A percentile compares a stretch with the other conserved stretches of the same genome.
Evolutionary conservation across 2,888 invertebrate species (phyloP).

Genomic region (Unio pictorum): DNA sequence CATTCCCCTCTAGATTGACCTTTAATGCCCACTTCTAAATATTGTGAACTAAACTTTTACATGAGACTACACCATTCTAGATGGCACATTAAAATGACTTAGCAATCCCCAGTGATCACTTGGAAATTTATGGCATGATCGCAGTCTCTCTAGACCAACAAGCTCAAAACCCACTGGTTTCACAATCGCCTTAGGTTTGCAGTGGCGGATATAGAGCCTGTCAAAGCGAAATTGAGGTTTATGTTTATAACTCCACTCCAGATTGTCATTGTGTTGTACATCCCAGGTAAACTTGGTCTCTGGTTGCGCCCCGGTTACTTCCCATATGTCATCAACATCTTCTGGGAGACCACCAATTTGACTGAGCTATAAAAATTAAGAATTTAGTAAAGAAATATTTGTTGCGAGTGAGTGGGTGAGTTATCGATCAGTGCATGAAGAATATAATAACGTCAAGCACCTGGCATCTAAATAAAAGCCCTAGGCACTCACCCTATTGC

Average conservation of each 20-base stretch:
- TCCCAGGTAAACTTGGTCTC: slow-evolving; percentile 77
- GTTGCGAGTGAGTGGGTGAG: no score
- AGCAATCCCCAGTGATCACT: slow-evolving; percentile 77
- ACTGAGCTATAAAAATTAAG: slow-evolving; percentile 56
- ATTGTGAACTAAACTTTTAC: no score
- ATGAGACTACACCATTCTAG: slow-evolving; percentile 13
- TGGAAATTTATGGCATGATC: slow-evolving; percentile 73
- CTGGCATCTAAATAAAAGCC: no score
- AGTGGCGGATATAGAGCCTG: slow-evolving; percentile 72
- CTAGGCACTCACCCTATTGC: no score
- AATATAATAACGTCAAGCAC: no score
- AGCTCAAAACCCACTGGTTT: slow-evolving; percentile 74
- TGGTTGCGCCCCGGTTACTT: slow-evolving; percentile 73
- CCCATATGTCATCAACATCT: slow-evolving; percentile 75
- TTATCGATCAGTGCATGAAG: no score
- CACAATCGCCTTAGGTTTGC: slow-evolving; percentile 47
- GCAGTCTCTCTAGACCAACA: slow-evolving; percentile 74
- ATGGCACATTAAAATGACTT: slow-evolving; percentile 58
- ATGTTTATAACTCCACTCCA: slow-evolving; percentile 63
- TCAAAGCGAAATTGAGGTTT: slow-evolving; percentile 75
- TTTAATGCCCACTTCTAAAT: no score
- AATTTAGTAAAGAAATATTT: background rate
- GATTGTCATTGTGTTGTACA: slow-evolving; percentile 75
- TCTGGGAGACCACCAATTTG: slow-evolving; percentile 71
- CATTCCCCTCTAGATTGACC: no score